Evolutionary conservation across 2,113 vertebrate species (phyloP).

Genomic region (Propithecus coquereli): DNA sequence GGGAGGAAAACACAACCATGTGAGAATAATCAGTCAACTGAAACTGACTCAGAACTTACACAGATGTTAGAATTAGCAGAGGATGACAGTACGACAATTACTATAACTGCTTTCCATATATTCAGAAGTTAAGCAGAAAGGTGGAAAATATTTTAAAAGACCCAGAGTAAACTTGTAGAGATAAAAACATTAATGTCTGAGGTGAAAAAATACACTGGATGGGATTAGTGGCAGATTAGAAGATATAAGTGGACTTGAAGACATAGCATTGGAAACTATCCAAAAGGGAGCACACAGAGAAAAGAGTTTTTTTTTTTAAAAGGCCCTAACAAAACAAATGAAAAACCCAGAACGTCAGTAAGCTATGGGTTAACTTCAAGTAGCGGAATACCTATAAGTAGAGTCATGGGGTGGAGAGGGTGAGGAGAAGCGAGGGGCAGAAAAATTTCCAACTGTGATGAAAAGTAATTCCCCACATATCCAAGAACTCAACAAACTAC

Average conservation of each 20-base stretch:
- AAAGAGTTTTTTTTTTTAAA: neutral
- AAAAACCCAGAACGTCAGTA: neutral
- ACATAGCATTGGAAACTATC: neutral
- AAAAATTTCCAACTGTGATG: neutral
- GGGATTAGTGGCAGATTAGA: neutral
- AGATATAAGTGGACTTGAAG: neutral
- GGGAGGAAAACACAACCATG: neutral
- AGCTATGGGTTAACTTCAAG: neutral
- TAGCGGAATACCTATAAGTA: neutral
- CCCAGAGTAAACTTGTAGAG: neutral
- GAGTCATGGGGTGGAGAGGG: neutral
- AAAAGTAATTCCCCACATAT: neutral
- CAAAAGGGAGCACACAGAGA: neutral
- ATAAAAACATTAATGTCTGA: neutral
- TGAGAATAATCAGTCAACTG: neutral
- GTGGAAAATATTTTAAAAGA: neutral
- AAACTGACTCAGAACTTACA: neutral
- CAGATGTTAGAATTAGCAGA: constrained; percentile 1
- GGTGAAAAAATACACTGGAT: neutral
- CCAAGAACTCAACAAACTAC: neutral
- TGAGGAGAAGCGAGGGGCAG: neutral
- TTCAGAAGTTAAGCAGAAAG: neutral
- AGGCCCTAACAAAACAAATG: neutral
- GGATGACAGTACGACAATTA: neutral
- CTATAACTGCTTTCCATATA: neutral